phyloP scores from a whole-genome alignment of 2,888 invertebrate genomes.

The Tenthredo amoena region DNA sequence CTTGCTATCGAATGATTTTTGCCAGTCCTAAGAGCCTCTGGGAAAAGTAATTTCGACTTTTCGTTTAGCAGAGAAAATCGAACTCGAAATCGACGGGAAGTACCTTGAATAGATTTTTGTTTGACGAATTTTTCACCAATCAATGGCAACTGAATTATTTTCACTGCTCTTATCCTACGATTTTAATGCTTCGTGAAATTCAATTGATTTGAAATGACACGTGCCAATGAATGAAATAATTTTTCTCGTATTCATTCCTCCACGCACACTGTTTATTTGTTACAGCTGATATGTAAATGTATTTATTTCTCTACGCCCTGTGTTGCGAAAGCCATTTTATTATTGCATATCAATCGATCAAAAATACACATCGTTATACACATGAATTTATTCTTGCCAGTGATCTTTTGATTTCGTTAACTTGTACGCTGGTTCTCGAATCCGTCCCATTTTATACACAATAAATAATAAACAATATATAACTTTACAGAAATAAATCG shows the following conservation, averaged over 20 bases:
- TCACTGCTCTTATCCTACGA: not conserved
- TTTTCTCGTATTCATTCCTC: not conserved
- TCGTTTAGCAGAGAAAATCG: not conserved
- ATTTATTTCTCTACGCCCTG: not conserved
- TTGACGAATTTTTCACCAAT: not conserved
- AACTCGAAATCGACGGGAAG: not conserved
- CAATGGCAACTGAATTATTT: not conserved
- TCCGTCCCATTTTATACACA: conserved; percentile 30
- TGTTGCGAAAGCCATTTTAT: not conserved
- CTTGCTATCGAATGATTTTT: not conserved
- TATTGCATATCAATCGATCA: not conserved
- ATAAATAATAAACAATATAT: conserved; percentile 39
- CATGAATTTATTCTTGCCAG: not conserved
- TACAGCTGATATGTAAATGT: not conserved
- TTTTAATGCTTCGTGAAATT: not conserved
- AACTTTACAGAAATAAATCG: not conserved
- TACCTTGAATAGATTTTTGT: not conserved
- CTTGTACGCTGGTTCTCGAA: not conserved
- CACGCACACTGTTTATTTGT: not conserved
- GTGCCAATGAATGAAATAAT: not conserved
- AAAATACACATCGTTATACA: not conserved
- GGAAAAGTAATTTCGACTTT: not conserved
- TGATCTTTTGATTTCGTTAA: not conserved
- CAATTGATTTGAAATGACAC: not conserved
- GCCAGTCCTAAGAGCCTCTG: not conserved